Evolutionary conservation across 2,113 vertebrate species (phyloP), one percentile per base, ranked within the genome.

Genomic region (Hirundichthys speculiger): DNA sequence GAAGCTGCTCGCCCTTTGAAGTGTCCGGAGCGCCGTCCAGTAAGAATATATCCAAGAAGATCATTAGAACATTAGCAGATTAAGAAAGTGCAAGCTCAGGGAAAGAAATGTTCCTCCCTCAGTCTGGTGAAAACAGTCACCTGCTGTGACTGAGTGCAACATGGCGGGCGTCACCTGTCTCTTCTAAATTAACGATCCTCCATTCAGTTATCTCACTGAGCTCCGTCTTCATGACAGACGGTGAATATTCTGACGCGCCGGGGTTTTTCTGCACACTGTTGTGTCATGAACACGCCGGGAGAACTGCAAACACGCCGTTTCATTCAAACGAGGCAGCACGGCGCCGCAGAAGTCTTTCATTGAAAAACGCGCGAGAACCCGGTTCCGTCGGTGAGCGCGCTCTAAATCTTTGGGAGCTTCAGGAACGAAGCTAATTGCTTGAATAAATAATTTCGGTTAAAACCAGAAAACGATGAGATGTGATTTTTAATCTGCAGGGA

Each of bases 371-470:
- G 30, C 30, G n/a, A n/a, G n/a, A 34, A 34, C 30, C 30, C 30
- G 7, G 3, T 34, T 34, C 30, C 22, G 22, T 22, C 45, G 25
- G 14, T 27, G 13, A 62, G 42, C 11, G 3, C 27, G 25, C 7
- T 27, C 40, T 24, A n/a, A 41, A 56, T n/a, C 7, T 16, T 42
- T 21, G 3, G 3, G 20, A 40, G 59, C 5, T 74, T 43, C 38
- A 48, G 20, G 16, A 58, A 56, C 64, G 21, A 64, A 7, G 15
- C n/a, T 42, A 39, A 43, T 38, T 48, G n/a, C 3, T 4, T 24
- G 53, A 62, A 58, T 49, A 64, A 39, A 50, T 27, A 11, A 10
- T 18, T 38, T 51, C 22, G 62, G 64, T 57, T 65, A 58, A 55
- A 22, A 48, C 34, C 25, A 13, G 1, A n/a, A 22, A 58, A 50